These are phyloP conservation scores for Alentia gelatinosa DNA, from an alignment of 2,888 invertebrate species.

Conservation along the genomic window DNA sequence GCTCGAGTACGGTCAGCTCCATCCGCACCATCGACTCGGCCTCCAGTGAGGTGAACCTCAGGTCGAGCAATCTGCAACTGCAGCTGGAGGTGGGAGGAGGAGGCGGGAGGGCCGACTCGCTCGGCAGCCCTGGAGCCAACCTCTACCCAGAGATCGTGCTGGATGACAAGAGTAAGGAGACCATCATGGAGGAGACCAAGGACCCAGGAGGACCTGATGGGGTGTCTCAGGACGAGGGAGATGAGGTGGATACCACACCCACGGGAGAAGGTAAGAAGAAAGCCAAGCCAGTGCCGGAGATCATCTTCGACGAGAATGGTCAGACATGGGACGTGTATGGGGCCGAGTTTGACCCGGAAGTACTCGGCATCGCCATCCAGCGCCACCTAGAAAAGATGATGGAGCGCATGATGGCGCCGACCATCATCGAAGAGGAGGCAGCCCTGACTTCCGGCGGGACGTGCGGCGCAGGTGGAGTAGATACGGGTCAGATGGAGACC, in stretches of 20 bases:
- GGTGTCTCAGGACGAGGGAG: neutral
- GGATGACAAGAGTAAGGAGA: constrained; percentile 48
- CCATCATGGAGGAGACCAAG: constrained; percentile 41
- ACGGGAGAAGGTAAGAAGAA: neutral
- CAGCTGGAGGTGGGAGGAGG: no score
- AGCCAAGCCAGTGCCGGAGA: constrained; percentile 60
- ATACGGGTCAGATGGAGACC: neutral
- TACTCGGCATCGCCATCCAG: constrained; percentile 68
- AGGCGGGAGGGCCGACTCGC: neutral
- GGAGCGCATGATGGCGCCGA: constrained; percentile 44
- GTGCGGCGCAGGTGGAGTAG: neutral
- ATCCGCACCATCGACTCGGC: neutral
- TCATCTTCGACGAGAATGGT: constrained; percentile 69
- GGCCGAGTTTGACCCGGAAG: constrained; percentile 69
- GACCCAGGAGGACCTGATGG: neutral
- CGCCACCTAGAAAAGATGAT: constrained; percentile 65
- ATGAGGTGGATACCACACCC: neutral
- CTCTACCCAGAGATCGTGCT: constrained; percentile 50
- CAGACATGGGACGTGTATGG: constrained; percentile 72
- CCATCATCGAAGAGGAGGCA: neutral
- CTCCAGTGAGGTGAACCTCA: neutral
- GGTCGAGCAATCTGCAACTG: neutral
- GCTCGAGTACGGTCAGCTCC: constrained; percentile 57
- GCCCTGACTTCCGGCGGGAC: neutral
- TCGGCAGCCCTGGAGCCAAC: neutral